Conservation (phyloP, 2,888 invertebrate genomes). For the Bhutanitis thaidina region DNA sequence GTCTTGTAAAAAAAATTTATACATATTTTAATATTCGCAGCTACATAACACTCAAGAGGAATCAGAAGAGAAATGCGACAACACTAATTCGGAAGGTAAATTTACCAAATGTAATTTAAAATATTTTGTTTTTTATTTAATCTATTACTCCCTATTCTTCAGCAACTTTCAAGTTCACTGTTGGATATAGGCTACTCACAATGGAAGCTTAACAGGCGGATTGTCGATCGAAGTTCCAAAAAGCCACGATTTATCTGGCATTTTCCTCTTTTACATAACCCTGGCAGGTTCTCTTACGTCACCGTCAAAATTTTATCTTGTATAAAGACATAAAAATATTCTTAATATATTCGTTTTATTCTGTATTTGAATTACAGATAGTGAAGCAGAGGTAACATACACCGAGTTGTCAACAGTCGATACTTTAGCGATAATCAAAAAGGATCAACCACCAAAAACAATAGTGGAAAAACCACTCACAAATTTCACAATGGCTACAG, state of each 20-base stretch:
- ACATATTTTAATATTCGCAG: conserved; percentile 28
- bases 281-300: too few species aligned
- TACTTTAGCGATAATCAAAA: conserved; percentile 38
- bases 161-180: too few species aligned
- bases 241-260: too few species aligned
- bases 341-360: not conserved
- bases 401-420: conserved; percentile 44
- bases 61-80: conserved; percentile 33
- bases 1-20: conserved; percentile 7
- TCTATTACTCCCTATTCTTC: too few species aligned
- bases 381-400: conserved; percentile 43
- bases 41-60: conserved; percentile 31
- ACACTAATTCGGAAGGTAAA: conserved; percentile 47
- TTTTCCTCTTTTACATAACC: too few species aligned
- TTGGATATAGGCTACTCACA: too few species aligned
- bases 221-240: too few species aligned
- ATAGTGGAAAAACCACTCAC: conserved; percentile 12
- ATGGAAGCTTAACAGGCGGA: too few species aligned
- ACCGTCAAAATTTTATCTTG: too few species aligned
- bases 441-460: conserved; percentile 21
- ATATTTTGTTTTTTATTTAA: not conserved
- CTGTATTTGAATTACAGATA: conserved; percentile 37
- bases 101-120: not conserved
- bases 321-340: too few species aligned
- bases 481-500: conserved; percentile 11